These are phyloP conservation scores for Eucidaris tribuloides DNA, from an alignment of 35 echinoderm and acorn worm species.

Conservation along the genomic window DNA sequence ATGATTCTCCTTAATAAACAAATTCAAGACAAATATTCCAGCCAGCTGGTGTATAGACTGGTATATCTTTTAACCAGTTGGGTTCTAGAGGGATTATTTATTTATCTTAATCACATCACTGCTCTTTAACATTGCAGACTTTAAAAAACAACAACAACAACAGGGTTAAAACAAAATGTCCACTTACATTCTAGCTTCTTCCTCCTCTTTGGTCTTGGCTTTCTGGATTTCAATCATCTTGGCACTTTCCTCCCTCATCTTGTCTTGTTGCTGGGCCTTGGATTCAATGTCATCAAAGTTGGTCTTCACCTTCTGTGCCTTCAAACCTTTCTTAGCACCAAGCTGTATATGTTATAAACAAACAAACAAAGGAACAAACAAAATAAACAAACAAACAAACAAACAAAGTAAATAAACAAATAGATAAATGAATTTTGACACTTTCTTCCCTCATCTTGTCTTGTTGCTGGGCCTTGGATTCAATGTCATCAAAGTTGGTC, in stretches of 20 bases:
- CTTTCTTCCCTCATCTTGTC: constrained; percentile 79
- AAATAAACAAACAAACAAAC: too few species aligned
- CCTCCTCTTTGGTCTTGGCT: constrained; percentile 85
- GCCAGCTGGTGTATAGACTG: too few species aligned
- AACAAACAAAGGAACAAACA: too few species aligned
- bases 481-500: constrained; percentile 91
- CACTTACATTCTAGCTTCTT: constrained; percentile 80
- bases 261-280: constrained; percentile 72
- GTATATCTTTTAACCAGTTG: too few species aligned
- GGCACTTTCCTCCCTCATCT: constrained; percentile 69
- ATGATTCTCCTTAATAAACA: too few species aligned
- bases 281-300: constrained; percentile 98
- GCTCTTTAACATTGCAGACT: too few species aligned
- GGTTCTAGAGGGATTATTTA: too few species aligned
- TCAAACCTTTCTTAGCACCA: constrained; percentile 78
- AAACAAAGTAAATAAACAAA: too few species aligned
- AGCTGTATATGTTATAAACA: too few species aligned
- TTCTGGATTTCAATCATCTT: constrained; percentile 41
- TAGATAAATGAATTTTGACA: too few species aligned
- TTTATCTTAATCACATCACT: too few species aligned
- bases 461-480: constrained; percentile 78
- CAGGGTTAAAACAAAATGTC: not conserved
- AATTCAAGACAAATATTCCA: too few species aligned
- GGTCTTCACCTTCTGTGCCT: constrained; percentile 94
- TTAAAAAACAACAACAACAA: not conserved